A percentile compares a stretch with the other conserved stretches of the same genome.
phyloP scores from a whole-genome alignment of 2,888 invertebrate species.

The Platycnemis pennipes region DNA sequence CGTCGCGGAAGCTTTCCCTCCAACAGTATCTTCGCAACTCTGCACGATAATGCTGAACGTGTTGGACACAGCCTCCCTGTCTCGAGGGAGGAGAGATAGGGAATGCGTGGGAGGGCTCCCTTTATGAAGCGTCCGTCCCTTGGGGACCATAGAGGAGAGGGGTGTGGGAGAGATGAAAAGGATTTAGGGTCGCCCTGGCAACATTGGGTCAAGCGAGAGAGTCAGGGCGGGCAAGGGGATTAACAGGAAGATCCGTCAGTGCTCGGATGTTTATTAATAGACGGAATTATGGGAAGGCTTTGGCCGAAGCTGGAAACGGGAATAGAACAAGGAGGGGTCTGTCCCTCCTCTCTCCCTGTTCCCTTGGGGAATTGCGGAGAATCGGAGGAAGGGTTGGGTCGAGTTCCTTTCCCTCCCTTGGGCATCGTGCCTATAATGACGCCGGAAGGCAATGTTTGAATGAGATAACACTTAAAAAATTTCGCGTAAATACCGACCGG shows the following conservation, averaged over 20 bases:
- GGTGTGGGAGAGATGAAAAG: background rate
- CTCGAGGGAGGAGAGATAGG: background rate
- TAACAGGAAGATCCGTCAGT: background rate
- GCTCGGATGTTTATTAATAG: conserved; percentile 1
- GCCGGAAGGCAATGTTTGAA: too few relatives aligned
- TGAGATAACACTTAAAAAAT: too few relatives aligned
- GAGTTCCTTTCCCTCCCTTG: background rate
- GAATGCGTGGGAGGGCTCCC: background rate
- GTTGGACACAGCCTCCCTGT: too few relatives aligned
- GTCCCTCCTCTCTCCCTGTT: too few relatives aligned
- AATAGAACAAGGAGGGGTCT: background rate
- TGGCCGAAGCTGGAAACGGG: background rate
- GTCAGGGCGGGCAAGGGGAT: background rate
- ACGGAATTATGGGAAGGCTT: background rate
- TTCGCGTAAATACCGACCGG: too few relatives aligned
- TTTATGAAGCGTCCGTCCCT: background rate
- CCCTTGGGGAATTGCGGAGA: background rate
- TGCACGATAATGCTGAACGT: too few relatives aligned
- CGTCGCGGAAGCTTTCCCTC: too few relatives aligned
- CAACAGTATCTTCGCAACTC: too few relatives aligned
- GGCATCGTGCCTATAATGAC: too few relatives aligned
- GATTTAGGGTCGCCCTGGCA: background rate
- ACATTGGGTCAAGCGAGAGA: background rate
- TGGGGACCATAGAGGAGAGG: background rate
- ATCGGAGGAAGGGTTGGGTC: background rate